Evolutionary conservation across 2,888 invertebrate species (phyloP), one percentile per base, ranked within the genome.

Genomic region (Liodrosophila aerea): DNA sequence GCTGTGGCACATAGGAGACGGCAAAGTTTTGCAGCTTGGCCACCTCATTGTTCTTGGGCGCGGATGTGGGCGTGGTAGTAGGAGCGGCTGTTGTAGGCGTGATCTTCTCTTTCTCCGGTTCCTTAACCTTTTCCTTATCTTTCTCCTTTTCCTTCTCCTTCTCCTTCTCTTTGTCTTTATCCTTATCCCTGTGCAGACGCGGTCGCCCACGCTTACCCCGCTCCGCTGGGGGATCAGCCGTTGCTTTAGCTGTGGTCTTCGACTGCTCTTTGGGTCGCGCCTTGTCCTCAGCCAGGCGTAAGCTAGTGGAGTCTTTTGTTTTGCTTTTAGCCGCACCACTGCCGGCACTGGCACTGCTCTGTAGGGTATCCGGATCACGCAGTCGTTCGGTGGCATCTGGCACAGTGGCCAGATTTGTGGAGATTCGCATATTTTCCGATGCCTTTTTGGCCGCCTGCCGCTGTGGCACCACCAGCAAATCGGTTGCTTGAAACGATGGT

Each of bases 381-480:
- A 78, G 16, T 1, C 85, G 65, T 1, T 80, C 78, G 0, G 41
- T 16, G 7, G 34, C 63, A 37, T 82, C 82, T 0, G 82, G 77
- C 47, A 60, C 40, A 7, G 77, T 56, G 7, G 70, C 74, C 18
- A 90, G 91, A 72, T 92, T 94, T 41, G 93, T 94, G 13, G 93
- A 93, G 61, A 73, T 70, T 9, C 93, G 94, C 93, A 97, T 94
- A 86, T 95, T 96, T 89, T 97, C 96, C 1, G 95, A 95, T 0
- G 97, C 97, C 87, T 96, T 97, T 88, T 96, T 97, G 18, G 97
- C 97, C 22, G 97, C 97, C 90, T 96, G 95, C 49, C 97, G 91
- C 87, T 97, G 97, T 1, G 97, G 97, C 36, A 97, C 97, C 69
- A 97, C 96, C 34, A 90, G 61, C 47, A 96, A 91, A 90, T 96